Evolutionary conservation across 53 echinoderm and acorn worm species (phyloP).

Genomic region (Stichopus horrens): DNA sequence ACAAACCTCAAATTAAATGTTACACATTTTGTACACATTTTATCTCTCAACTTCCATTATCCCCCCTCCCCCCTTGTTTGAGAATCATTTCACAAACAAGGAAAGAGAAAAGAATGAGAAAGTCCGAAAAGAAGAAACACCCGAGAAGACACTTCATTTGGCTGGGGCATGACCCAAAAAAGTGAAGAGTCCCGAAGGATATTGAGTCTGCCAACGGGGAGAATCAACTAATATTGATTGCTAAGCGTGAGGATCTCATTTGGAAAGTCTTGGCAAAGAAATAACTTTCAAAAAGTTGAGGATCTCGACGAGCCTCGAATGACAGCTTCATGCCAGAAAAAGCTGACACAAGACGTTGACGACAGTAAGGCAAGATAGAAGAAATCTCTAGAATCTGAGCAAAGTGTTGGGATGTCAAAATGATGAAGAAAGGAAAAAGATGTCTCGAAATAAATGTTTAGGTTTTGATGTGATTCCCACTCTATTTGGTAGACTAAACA

Average conservation of each 20-base stretch:
- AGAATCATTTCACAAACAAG: too few relatives aligned
- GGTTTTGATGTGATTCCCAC: not conserved
- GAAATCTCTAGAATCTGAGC: too few relatives aligned
- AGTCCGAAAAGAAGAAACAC: not conserved
- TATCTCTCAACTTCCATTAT: too few relatives aligned
- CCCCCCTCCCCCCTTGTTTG: too few relatives aligned
- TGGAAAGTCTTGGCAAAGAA: not conserved
- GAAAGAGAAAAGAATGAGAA: not conserved
- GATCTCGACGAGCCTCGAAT: not conserved
- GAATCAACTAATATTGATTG: not conserved
- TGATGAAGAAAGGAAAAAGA: not conserved
- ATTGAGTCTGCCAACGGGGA: not conserved
- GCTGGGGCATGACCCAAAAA: not conserved
- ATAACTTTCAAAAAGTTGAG: not conserved
- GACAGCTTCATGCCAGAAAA: not conserved
- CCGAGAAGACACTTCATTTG: not conserved
- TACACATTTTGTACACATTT: too few relatives aligned
- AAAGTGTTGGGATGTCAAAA: too few relatives aligned
- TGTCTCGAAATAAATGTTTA: not conserved
- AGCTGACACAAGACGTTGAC: not conserved
- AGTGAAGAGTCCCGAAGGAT: not conserved
- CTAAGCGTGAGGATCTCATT: not conserved
- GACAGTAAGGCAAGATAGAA: not conserved
- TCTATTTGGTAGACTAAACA: not conserved
- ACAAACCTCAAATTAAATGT: too few relatives aligned